Percentiles rank a stretch among this genome's conserved stretches.
These are phyloP conservation scores for Hippasteria phrygiana DNA, from an alignment of 53 echinoderm and acorn worm genomes.

Conservation along the genomic window DNA sequence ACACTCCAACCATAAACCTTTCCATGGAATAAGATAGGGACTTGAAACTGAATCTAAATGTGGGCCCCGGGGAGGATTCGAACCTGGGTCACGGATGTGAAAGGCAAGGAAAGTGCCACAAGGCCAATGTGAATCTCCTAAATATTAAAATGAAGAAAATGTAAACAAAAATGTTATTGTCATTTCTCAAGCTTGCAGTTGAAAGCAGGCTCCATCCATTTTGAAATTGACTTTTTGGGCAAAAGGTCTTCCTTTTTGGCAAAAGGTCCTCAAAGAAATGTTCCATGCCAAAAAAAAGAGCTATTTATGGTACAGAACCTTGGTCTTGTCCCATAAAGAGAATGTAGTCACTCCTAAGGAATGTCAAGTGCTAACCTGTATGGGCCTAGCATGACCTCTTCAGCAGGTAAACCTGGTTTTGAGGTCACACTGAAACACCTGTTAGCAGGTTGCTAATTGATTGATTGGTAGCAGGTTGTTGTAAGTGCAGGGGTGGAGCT, in stretches of 20 bases:
- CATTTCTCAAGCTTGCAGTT: too few species aligned
- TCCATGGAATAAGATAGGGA: too few species aligned
- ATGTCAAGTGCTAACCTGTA: not conserved
- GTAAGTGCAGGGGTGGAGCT: not conserved
- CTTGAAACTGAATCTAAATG: too few species aligned
- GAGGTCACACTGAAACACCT: constrained; percentile 6
- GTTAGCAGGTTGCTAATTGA: constrained; percentile 29
- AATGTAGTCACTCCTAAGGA: not conserved
- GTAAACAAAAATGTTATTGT: too few species aligned
- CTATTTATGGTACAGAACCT: not conserved
- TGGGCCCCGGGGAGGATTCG: too few species aligned
- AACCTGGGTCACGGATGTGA: too few species aligned
- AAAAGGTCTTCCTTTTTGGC: not conserved
- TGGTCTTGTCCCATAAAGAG: not conserved
- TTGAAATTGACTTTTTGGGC: not conserved
- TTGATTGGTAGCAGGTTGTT: constrained; percentile 46
- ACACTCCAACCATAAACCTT: too few species aligned
- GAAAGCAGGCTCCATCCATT: too few species aligned
- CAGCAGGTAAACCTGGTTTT: not conserved
- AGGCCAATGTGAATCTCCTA: too few species aligned
- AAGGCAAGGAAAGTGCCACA: too few species aligned
- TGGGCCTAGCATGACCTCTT: not conserved
- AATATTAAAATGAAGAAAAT: too few species aligned
- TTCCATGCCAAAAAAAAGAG: not conserved
- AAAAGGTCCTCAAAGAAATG: not conserved